Base-by-base conservation (phyloP, 2,113 vertebrate species). In the Urocynchramus pylzowi region DNA sequence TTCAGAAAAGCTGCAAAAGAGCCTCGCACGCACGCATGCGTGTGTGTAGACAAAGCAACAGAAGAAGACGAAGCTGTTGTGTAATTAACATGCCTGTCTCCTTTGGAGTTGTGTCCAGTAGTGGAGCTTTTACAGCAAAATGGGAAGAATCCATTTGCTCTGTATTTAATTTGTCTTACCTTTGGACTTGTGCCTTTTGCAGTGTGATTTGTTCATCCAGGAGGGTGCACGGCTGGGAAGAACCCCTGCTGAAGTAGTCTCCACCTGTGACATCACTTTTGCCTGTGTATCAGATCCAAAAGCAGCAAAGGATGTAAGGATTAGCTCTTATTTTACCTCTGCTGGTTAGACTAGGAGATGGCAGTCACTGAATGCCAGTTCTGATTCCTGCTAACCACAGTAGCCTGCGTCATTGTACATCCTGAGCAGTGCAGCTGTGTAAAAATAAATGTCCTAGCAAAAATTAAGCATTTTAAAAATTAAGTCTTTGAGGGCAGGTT, bases 201-300 rank as follows among this genome's bases (percentile, higher is more conserved):
- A 99, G 99, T 99, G 99, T 96, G 99, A 99, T 98, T 97, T 99
- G 97, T 99, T 99, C 98, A 99, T 99, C 98, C 99, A 99, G 97
- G 99, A 99, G 95, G 99, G 99, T 18, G 99, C 99, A 91, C 97
- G 99, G 79, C 98, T 99, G 95, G 99, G 99, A 93, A 98, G 99
- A 97, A 99, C 99, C 75, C 99, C 99, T 18, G 99, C 99, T 64
- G 99, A 99, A 97, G 99, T 99, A 37, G 99, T 99, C 31, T 99
- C 99, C 39, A 99, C 99, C 96, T 99, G 99, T 95, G 99, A 99
- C 96, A 99, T 99, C 98, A 99, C 99, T 3, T 99, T 99, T 96
- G 99, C 99, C 96, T 99, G 99, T 33, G 99, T 99, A 44, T 99
- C 99, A 33, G 99, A 99, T 96, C 99, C 99, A 49, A 99, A 99